These are phyloP conservation scores for Erebia ligea DNA, from an alignment of 2,888 invertebrate genomes.

Conservation along the genomic window DNA sequence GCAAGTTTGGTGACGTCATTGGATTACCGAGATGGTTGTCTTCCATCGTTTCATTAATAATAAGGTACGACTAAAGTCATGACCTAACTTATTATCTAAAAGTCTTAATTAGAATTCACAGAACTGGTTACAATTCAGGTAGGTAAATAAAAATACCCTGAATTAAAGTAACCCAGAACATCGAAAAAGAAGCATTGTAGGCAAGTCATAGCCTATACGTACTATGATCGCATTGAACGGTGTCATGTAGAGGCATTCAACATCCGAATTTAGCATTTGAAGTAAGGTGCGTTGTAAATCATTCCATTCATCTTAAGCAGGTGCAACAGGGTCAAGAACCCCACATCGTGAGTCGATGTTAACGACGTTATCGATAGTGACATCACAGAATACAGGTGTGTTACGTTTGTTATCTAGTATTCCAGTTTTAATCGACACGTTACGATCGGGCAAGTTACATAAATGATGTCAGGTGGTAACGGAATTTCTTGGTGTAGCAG, in stretches of 20 bases:
- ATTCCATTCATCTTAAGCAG: conserved; percentile 30
- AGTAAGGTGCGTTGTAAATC: conserved; percentile 9
- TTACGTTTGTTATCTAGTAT: conserved; percentile 10
- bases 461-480: not conserved
- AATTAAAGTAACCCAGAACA: not conserved
- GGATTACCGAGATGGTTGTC: no score
- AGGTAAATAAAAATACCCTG: not conserved
- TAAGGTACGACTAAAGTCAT: no score
- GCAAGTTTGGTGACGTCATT: no score
- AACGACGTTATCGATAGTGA: conserved; percentile 31
- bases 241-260: not conserved
- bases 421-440: conserved; percentile 13
- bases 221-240: not conserved
- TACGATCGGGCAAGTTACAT: not conserved
- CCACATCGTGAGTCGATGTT: conserved; percentile 18
- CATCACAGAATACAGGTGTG: conserved; percentile 14
- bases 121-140: not conserved
- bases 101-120: not conserved
- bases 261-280: not conserved
- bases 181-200: not conserved
- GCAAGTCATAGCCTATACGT: no score
- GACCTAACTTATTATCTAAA: no score
- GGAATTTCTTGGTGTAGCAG: not conserved
- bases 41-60: not conserved
- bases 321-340: conserved; percentile 37